phyloP scores from a whole-genome alignment of 2,888 invertebrate genomes.

The Bruchidius siliquastri region DNA sequence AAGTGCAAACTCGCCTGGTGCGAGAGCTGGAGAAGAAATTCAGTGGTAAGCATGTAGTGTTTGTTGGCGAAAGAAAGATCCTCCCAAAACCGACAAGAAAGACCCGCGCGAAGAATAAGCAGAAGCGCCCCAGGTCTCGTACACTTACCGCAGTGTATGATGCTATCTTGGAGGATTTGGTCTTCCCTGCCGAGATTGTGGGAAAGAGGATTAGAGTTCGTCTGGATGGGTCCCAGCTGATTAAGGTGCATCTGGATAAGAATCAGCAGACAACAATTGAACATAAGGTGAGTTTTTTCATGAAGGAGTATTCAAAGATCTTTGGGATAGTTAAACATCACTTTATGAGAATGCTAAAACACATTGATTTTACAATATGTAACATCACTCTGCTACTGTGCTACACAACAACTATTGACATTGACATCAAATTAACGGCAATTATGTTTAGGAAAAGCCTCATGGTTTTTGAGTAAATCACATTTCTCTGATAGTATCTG shows the following conservation, averaged over 20 bases:
- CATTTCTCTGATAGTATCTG: too few relatives aligned
- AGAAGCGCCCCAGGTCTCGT: slow-evolving; percentile 72
- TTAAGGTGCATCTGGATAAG: slow-evolving; percentile 97
- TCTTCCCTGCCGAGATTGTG: slow-evolving; percentile 98
- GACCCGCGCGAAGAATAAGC: slow-evolving; percentile 74
- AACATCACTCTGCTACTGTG: too few relatives aligned
- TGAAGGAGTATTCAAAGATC: too few relatives aligned
- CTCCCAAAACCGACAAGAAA: slow-evolving; percentile 96
- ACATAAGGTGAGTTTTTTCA: slow-evolving; percentile 74
- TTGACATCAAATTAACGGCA: too few relatives aligned
- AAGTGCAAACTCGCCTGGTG: slow-evolving; percentile 93
- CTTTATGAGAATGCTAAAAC: too few relatives aligned
- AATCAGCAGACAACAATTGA: slow-evolving; percentile 98
- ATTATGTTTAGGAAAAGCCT: too few relatives aligned
- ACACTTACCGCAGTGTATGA: slow-evolving; percentile 97
- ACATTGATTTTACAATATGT: too few relatives aligned
- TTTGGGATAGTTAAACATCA: too few relatives aligned
- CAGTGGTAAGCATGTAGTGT: slow-evolving; percentile 97
- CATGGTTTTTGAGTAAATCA: too few relatives aligned
- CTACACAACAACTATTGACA: too few relatives aligned
- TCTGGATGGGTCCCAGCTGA: slow-evolving; percentile 91
- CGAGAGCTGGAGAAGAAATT: slow-evolving; percentile 99
- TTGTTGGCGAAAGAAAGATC: slow-evolving; percentile 96
- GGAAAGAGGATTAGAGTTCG: slow-evolving; percentile 96
- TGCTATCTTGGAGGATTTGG: slow-evolving; percentile 93